Percentiles rank a stretch among this genome's conserved stretches.
Evolutionary conservation across 2,888 invertebrate genomes (phyloP).

Genomic region (Chydorus sphaericus): DNA sequence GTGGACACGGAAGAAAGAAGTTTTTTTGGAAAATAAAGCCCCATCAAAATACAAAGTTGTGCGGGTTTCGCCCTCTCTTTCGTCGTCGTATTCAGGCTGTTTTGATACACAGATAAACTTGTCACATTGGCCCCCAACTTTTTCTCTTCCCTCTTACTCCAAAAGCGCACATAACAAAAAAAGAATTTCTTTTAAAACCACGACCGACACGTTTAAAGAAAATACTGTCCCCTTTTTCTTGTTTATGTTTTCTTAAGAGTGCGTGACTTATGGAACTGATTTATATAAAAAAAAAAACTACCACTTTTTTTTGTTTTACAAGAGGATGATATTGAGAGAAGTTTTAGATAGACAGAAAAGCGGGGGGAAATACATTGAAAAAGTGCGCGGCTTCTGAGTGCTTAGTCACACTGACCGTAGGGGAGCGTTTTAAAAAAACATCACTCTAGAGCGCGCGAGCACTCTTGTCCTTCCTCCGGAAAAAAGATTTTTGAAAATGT

Average conservation of each 20-base stretch:
- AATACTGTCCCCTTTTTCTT: neutral
- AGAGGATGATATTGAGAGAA: neutral
- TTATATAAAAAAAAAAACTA: neutral
- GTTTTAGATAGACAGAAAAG: too few relatives aligned
- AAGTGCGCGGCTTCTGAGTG: too few relatives aligned
- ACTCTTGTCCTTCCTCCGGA: neutral
- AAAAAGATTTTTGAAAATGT: neutral
- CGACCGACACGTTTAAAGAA: neutral
- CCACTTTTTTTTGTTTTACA: neutral
- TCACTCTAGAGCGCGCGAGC: neutral
- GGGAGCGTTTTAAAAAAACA: neutral
- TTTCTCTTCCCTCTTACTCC: neutral
- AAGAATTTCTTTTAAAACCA: too few relatives aligned
- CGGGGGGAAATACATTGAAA: neutral
- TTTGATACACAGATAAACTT: too few relatives aligned
- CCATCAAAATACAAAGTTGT: too few relatives aligned
- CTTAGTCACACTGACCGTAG: conserved; percentile 2
- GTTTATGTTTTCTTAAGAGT: neutral
- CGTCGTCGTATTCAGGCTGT: too few relatives aligned
- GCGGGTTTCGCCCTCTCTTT: too few relatives aligned
- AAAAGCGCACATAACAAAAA: neutral
- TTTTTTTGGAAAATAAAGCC: too few relatives aligned
- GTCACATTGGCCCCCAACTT: neutral
- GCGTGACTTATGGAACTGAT: conserved; percentile 4
- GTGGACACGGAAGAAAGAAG: too few relatives aligned